Conservation (phyloP, 23 tunicate species). For the Ascidia mentula region DNA sequence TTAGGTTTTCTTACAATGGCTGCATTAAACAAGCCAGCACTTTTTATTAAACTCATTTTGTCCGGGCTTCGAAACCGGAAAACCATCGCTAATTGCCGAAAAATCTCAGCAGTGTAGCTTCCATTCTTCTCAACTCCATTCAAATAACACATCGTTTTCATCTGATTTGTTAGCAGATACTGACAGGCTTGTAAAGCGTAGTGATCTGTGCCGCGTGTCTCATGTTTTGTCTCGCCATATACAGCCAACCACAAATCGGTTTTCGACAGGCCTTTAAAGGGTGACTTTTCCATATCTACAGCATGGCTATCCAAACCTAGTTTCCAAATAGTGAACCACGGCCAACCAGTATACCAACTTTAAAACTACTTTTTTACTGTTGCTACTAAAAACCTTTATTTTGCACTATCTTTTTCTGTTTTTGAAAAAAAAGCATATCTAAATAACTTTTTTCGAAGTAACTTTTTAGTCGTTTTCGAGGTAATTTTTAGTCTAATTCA, state of each 20-base stretch:
- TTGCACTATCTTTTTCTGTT: no score
- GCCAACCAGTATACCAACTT: no score
- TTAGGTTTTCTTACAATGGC: slow-evolving; percentile 28
- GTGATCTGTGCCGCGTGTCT: neutral
- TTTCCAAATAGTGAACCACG: no score
- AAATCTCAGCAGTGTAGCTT: slow-evolving; percentile 26
- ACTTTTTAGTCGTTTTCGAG: no score
- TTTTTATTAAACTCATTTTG: slow-evolving; percentile 34
- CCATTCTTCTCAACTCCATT: slow-evolving; percentile 48
- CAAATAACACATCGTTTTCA: slow-evolving; percentile 29
- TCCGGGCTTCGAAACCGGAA: slow-evolving; percentile 19
- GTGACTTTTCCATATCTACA: no score
- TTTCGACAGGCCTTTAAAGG: no score
- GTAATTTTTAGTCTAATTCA: no score
- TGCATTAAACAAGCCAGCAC: slow-evolving; percentile 54
- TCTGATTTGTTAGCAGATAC: neutral
- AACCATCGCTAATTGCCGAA: slow-evolving; percentile 37
- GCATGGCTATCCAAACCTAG: no score
- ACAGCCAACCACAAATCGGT: neutral
- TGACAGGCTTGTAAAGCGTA: neutral
- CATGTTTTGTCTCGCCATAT: neutral
- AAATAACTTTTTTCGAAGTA: no score
- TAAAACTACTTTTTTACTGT: no score
- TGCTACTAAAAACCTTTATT: no score
- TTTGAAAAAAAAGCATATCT: no score